These are phyloP conservation scores for Pristionchus mayeri DNA, from an alignment of 2,888 invertebrate species.

Conservation along the genomic window DNA sequence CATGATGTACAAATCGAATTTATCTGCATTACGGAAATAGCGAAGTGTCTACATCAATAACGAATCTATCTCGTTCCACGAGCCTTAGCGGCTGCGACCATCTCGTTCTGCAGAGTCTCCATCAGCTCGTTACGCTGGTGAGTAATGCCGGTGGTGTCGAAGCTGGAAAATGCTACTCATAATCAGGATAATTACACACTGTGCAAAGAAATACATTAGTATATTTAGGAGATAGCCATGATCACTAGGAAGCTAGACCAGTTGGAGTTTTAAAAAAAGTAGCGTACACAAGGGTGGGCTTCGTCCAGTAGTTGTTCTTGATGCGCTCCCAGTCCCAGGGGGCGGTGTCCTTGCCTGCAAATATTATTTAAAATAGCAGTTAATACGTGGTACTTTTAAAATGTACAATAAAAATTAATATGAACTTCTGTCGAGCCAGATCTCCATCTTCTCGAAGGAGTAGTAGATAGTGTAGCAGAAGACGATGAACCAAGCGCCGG, in stretches of 20 bases:
- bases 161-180: too few species aligned
- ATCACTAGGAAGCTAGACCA: too few species aligned
- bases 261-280: background rate
- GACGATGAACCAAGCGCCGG: conserved; percentile 65
- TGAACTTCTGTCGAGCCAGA: conserved; percentile 74
- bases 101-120: conserved; percentile 71
- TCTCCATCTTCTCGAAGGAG: conserved; percentile 71
- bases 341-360: conserved; percentile 65
- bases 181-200: background rate
- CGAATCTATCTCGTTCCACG: conserved; percentile 65
- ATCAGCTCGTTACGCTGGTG: conserved; percentile 70
- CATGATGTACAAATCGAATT: background rate
- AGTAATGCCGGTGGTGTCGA: conserved; percentile 68
- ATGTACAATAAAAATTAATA: background rate
- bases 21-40: conserved; percentile 30
- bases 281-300: conserved; percentile 63
- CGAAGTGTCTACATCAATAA: conserved; percentile 24
- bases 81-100: conserved; percentile 67
- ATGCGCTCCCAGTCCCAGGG: conserved; percentile 75
- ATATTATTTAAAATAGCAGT: background rate
- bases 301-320: conserved; percentile 72
- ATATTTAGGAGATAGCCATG: too few species aligned
- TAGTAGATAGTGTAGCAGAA: conserved; percentile 67
- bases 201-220: too few species aligned
- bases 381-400: too few species aligned